Evolutionary conservation across 1,140 invertebrate genomes (phyloP).

Genomic region (Conus betulinus): DNA sequence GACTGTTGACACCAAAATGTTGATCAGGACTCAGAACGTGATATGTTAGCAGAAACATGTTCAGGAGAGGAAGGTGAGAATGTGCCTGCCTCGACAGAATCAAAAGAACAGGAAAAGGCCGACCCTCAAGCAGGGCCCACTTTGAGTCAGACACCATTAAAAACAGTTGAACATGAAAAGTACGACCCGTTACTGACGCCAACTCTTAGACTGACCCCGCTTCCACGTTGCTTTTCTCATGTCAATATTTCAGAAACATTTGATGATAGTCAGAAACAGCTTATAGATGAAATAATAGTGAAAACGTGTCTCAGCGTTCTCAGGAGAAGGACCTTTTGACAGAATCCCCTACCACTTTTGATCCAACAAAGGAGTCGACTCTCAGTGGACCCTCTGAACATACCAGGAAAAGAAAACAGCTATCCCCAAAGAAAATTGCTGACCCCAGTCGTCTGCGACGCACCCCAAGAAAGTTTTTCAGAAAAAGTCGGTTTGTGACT

Average conservation of each 20-base stretch:
- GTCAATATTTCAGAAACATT: not conserved
- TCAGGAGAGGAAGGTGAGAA: not conserved
- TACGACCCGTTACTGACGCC: no score
- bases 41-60: not conserved
- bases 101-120: not conserved
- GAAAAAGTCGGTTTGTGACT: conserved; percentile 22
- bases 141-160: not conserved
- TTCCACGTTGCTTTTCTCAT: no score
- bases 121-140: not conserved
- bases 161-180: no score
- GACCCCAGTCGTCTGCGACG: conserved; percentile 3
- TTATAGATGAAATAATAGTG: not conserved
- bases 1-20: not conserved
- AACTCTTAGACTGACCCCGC: no score
- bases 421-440: conserved; percentile 52
- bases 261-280: not conserved
- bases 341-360: not conserved
- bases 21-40: not conserved
- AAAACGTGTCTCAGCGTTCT: not conserved
- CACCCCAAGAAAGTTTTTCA: conserved; percentile 32
- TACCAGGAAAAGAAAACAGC: conserved; percentile 56
- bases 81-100: not conserved
- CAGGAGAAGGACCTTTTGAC: not conserved
- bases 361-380: conserved; percentile 10
- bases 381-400: conserved; percentile 35